Evolutionary conservation across 2,797 vertebrate species (phyloP), one percentile per base, ranked within the genome.

Genomic region (Clamator glandarius): DNA sequence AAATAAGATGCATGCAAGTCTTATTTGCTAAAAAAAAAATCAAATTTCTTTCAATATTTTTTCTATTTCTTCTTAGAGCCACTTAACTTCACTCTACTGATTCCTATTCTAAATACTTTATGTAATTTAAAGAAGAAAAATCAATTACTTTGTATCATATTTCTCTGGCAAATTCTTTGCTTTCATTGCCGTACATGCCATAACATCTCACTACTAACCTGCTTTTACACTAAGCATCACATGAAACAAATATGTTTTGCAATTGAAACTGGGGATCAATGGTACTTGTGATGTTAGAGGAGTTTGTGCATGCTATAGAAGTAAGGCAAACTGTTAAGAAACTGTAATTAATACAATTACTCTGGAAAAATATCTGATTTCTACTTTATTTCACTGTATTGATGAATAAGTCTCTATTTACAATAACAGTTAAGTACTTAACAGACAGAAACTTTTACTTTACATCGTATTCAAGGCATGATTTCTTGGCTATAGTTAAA

Each of bases 401-500:
- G 97, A 96, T 95, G 85, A 97, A 89, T 93, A 95, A 83, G 54
- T 83, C 48, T 94, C 84, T 62, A 82, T 96, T 96, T 96, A 88
- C 75, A 89, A 73, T 90, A 19, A 42, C 58, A 66, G 80, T 70
- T 82, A 61, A 89, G 80, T 92, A 92, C 12, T 94, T 96, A 94
- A 94, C 92, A 79, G 69, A 63, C 90, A 93, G 72, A 78, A 78
- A 81, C 33, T 91, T 87, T 94, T 91, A 74, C 58, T 85, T 86
- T 94, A 69, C 26, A 63, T 64, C 77, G 50, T 89, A 93, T 89
- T 97, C 96, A 96, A 97, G 87, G 77, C 59, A 93, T 95, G 83
- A 69, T 86, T 97, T 90, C 84, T 95, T 19, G 75, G 21, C 35
- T 95, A 57, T 96, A 97, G 94, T 96, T 97, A 97, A 97, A 92